A percentile compares a stretch with the other conserved stretches of the same genome.
phyloP scores from a whole-genome alignment of 2,888 invertebrate species.

The Branchinecta sandiegonensis region DNA sequence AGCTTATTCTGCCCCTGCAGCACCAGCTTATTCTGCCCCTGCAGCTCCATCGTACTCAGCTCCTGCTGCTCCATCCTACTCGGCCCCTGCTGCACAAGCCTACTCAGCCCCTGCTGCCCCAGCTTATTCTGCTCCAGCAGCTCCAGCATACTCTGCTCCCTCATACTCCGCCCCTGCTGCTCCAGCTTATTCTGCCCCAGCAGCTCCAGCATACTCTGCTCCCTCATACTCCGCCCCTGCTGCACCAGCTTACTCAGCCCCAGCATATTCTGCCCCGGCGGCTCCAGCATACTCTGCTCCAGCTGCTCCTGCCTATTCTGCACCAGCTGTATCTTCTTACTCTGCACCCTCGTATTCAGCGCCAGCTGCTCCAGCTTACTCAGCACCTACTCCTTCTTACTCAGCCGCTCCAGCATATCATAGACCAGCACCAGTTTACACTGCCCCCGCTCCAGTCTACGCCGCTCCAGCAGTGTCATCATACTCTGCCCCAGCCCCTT shows the following conservation, averaged over 20 bases:
- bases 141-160: neutral
- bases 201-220: conserved; percentile 18
- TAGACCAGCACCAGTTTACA: neutral
- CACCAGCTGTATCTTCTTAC: neutral
- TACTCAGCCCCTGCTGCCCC: neutral
- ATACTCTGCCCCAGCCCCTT: neutral
- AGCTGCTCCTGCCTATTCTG: neutral
- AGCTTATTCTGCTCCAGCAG: conserved; percentile 18
- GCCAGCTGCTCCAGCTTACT: conserved; percentile 18
- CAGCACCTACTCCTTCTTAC: conserved; percentile 17
- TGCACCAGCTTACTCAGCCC: conserved; percentile 14
- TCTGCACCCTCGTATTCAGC: conserved; percentile 20
- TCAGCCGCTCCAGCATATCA: conserved; percentile 13
- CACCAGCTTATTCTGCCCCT: neutral
- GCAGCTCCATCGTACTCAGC: conserved; percentile 19
- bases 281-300: conserved; percentile 17
- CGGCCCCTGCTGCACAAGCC: neutral
- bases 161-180: neutral
- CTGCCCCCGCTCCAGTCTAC: neutral
- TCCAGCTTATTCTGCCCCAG: conserved; percentile 13
- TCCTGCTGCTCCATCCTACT: conserved; percentile 14
- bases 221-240: conserved; percentile 17
- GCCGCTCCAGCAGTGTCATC: neutral
- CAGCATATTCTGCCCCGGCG: conserved; percentile 17
- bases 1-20: conserved; percentile 15